Percentiles rank a stretch among this genome's conserved stretches.
phyloP scores from a whole-genome alignment of 2,888 invertebrate genomes.

The Troilus luridus region DNA sequence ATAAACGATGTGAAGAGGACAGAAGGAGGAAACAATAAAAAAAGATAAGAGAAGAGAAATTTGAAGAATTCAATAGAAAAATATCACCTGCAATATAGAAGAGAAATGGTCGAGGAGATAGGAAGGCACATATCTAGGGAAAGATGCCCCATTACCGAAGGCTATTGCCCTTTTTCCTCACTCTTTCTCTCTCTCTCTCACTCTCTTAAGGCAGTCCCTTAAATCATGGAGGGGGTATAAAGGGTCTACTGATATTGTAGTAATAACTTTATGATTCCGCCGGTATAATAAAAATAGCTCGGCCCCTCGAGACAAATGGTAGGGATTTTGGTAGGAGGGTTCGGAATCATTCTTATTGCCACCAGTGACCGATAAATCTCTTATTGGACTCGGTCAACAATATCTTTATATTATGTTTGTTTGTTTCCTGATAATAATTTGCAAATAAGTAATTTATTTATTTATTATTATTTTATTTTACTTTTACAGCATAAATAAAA shows the following conservation, averaged over 20 bases:
- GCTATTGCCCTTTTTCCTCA: constrained; percentile 39
- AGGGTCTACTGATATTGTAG: constrained; percentile 55
- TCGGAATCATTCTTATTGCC: constrained; percentile 9
- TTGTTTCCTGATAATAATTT: neutral
- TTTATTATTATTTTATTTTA: no score
- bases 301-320: constrained; percentile 49
- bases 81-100: constrained; percentile 59
- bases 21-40: neutral
- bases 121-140: constrained; percentile 55
- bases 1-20: neutral
- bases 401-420: neutral
- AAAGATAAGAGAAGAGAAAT: constrained; percentile 55
- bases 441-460: no score
- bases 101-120: constrained; percentile 49
- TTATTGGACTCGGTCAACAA: neutral
- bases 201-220: neutral
- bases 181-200: neutral
- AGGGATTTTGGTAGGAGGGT: constrained; percentile 42
- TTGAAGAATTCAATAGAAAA: constrained; percentile 57
- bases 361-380: constrained; percentile 1
- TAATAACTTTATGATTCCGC: constrained; percentile 56
- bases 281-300: constrained; percentile 34
- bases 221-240: constrained; percentile 42
- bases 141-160: constrained; percentile 53
- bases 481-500: no score